These are phyloP conservation scores for Phyllostomus discolor DNA, from an alignment of 2,113 vertebrate species.

Conservation along the genomic window DNA sequence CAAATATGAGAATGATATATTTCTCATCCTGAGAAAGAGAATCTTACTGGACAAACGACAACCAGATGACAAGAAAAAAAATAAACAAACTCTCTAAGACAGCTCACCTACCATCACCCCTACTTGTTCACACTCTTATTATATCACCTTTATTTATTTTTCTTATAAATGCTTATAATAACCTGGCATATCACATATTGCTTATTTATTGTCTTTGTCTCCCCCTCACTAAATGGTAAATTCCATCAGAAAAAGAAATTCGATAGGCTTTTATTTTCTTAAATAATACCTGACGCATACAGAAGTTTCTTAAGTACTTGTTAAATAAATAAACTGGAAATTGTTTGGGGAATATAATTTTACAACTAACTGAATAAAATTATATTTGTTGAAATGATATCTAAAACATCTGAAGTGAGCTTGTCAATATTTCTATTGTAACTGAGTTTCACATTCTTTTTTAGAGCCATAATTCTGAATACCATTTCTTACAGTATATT, in stretches of 20 bases:
- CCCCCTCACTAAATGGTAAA: not conserved
- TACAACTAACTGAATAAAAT: constrained; percentile 17
- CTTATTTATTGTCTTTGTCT: not conserved
- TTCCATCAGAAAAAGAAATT: not conserved
- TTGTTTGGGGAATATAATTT: not conserved
- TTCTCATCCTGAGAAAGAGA: not conserved
- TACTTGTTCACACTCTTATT: not conserved
- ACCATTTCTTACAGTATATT: not conserved
- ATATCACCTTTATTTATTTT: not conserved
- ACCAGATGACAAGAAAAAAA: not conserved
- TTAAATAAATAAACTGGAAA: constrained; percentile 21
- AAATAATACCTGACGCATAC: not conserved
- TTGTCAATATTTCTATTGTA: not conserved
- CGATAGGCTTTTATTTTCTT: not conserved
- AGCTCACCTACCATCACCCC: not conserved
- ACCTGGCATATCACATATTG: not conserved
- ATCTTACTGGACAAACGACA: not conserved
- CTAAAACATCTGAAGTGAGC: not conserved
- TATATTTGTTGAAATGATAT: not conserved
- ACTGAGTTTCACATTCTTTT: not conserved
- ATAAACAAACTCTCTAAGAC: not conserved
- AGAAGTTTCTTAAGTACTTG: not conserved
- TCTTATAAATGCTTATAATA: not conserved
- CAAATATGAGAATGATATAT: not conserved
- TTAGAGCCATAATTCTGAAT: constrained; percentile 8